phyloP scores from a whole-genome alignment of 64 coral and sea anemone species.

The Actinia tenebrosa region DNA sequence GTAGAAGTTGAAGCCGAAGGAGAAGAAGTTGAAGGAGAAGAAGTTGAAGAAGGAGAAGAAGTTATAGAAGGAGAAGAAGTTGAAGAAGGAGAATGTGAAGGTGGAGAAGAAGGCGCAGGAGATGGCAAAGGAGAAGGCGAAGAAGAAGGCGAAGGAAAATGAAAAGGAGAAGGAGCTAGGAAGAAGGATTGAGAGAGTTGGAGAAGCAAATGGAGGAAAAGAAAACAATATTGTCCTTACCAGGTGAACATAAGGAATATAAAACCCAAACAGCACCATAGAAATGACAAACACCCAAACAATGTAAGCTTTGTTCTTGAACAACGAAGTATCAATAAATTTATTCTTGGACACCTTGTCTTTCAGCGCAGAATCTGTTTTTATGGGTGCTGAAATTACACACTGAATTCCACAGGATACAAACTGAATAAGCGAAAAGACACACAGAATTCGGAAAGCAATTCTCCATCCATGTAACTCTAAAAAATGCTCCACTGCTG shows the following conservation, averaged over 20 bases:
- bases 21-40: too few species aligned
- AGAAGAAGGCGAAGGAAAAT: too few species aligned
- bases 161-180: too few species aligned
- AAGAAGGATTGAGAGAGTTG: too few species aligned
- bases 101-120: too few species aligned
- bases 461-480: slow-evolving; percentile 47
- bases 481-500: slow-evolving; percentile 40
- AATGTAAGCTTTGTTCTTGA: slow-evolving; percentile 86
- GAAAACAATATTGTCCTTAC: slow-evolving; percentile 18
- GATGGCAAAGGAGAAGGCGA: too few species aligned
- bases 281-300: slow-evolving; percentile 52
- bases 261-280: slow-evolving; percentile 80
- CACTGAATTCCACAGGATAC: slow-evolving; percentile 39
- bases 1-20: too few species aligned
- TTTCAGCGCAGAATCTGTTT: background rate
- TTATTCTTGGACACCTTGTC: slow-evolving; percentile 18
- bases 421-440: slow-evolving; percentile 30
- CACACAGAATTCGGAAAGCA: slow-evolving; percentile 50
- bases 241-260: slow-evolving; percentile 83
- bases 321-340: slow-evolving; percentile 36
- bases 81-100: too few species aligned
- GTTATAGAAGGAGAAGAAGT: too few species aligned
- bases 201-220: too few species aligned
- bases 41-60: too few species aligned
- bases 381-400: slow-evolving; percentile 34